Conservation (phyloP, 2,797 vertebrate genomes). For the Fringilla coelebs region DNA sequence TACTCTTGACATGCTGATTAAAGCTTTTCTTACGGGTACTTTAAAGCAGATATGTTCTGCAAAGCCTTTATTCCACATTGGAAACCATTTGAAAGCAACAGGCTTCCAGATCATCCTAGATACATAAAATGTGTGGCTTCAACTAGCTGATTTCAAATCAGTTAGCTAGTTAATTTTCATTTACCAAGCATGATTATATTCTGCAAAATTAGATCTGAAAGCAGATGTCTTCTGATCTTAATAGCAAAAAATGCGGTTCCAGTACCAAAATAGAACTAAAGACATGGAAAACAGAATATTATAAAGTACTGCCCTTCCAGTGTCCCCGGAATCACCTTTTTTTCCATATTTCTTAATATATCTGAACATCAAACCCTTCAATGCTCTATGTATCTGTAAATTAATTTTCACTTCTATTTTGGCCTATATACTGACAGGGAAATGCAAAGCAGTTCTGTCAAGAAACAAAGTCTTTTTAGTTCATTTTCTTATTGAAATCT, state of each 20-base stretch:
- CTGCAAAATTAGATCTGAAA: background rate
- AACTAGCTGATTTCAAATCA: background rate
- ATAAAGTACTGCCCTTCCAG: background rate
- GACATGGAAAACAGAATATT: background rate
- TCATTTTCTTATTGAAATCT: background rate
- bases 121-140: background rate
- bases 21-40: background rate
- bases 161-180: background rate
- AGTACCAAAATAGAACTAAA: background rate
- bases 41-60: background rate
- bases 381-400: background rate
- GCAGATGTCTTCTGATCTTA: background rate
- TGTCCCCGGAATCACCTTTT: background rate
- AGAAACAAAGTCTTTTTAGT: background rate
- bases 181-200: background rate
- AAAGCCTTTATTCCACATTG: background rate
- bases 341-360: background rate
- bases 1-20: background rate
- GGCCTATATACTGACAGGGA: background rate
- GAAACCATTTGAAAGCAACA: background rate
- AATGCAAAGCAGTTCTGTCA: background rate
- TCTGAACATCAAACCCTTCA: background rate
- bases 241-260: background rate
- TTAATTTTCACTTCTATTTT: slow-evolving; percentile 43
- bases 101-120: background rate